Base-by-base conservation (phyloP, 2,888 invertebrate genomes). In the Beris morrisii region DNA sequence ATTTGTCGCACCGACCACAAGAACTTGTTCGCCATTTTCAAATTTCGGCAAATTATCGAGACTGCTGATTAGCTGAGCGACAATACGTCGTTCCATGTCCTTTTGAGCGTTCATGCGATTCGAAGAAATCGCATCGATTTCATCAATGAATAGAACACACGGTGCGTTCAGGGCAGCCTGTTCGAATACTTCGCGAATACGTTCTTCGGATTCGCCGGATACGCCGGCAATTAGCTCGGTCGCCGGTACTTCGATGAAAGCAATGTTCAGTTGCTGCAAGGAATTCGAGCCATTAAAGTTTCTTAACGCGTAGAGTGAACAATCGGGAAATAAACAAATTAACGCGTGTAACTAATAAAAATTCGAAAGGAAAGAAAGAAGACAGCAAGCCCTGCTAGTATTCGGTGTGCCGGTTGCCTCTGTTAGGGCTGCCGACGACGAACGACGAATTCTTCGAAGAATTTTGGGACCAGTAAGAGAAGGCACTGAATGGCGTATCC, bases 1-100 rank as follows among this genome's bases (percentile, higher is more conserved):
- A 78, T 94, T 97, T 44, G 98, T 97, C 0, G 98, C 96, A n/a
- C 95, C 98, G 74, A 99, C 87, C 13, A 99, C 89, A 68, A 97
- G 79, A 2, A 81, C 78, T 15, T 78, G 77, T 58, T 80, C 79
- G 0, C 78, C 80, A 45, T 74, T 73, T 64, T 78, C 78, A 3
- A 71, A 73, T 9, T 75, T 79, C 78, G 74, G 84, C 74, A 79
- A 77, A 76, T 72, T 90, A 83, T 99, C 97, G 75, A 99, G 83
- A 74, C 94, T 94, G 12, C 91, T 87, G 44, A 96, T 82, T 65
- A 99, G 80, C 79, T 98, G 97, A 0, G 97, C 89, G 6, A 98
- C 97, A 80, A 99, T 94, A 69, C 98, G 83, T 69, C 92, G 87
- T 77, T 98, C 97, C 97, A 98, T 98, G 75, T 96, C 97, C 77